Evolutionary conservation across 92 coral and sea anemone genomes (phyloP).

Genomic region (Diadumene lineata): DNA sequence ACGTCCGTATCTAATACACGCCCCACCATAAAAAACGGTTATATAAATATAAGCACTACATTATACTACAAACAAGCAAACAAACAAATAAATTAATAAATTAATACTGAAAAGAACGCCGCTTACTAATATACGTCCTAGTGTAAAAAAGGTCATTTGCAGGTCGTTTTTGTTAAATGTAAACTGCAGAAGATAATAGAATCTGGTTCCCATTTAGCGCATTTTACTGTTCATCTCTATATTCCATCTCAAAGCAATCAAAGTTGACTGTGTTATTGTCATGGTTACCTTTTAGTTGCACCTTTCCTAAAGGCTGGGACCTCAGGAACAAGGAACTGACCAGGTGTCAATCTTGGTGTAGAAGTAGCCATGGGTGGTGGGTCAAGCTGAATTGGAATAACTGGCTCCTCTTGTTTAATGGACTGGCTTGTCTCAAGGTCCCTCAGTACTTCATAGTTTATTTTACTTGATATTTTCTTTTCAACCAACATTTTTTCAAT

Average conservation of each 20-base stretch:
- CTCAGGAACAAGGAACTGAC: conserved; percentile 62
- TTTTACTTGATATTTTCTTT: conserved; percentile 92
- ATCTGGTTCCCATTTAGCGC: background rate
- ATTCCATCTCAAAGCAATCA: background rate
- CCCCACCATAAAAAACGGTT: too few species aligned
- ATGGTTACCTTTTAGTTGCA: conserved; percentile 62
- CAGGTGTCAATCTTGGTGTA: conserved; percentile 29
- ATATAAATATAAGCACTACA: too few species aligned
- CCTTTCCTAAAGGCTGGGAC: conserved; percentile 70
- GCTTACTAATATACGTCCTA: too few species aligned
- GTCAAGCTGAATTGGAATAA: conserved; percentile 33
- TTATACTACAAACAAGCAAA: too few species aligned
- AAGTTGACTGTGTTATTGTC: background rate
- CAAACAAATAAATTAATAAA: too few species aligned
- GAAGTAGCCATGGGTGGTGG: conserved; percentile 27
- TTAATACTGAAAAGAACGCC: too few species aligned
- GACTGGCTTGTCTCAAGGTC: conserved; percentile 85
- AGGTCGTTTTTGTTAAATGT: too few species aligned
- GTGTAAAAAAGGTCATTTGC: background rate
- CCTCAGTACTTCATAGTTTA: conserved; percentile 93
- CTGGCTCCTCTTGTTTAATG: conserved; percentile 55
- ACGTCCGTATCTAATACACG: too few species aligned
- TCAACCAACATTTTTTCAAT: conserved; percentile 98
- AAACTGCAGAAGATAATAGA: too few species aligned
- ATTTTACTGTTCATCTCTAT: too few species aligned